Evolutionary conservation across 2,113 vertebrate species (phyloP).

Genomic region (Nymphicus hollandicus): DNA sequence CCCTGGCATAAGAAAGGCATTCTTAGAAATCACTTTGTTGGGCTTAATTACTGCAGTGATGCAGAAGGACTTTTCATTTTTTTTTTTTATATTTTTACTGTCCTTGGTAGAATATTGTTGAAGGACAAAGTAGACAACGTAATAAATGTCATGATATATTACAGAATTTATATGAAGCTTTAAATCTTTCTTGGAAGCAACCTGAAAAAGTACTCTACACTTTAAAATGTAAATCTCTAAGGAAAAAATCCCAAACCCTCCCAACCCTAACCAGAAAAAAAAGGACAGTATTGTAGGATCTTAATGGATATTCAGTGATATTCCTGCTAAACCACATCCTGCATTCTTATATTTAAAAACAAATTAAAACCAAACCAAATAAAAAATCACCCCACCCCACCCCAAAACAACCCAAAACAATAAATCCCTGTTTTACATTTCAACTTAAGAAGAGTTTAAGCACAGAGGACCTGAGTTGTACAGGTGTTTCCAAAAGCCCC

Average conservation of each 20-base stretch:
- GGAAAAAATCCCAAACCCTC: neutral
- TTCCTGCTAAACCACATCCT: neutral
- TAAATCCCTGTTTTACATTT: neutral
- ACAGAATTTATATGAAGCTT: neutral
- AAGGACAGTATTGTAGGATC: neutral
- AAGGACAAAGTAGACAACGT: neutral
- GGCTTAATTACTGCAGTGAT: conserved; percentile 21
- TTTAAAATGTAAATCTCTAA: neutral
- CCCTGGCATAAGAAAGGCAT: neutral
- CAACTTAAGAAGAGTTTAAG: neutral
- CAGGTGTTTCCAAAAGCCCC: neutral
- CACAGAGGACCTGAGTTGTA: neutral
- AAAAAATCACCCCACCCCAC: fast-evolving
- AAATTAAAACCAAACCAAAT: neutral
- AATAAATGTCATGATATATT: neutral
- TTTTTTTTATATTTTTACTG: neutral
- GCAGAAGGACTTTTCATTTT: neutral
- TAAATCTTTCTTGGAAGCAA: neutral
- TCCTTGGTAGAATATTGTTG: neutral
- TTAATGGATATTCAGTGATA: neutral
- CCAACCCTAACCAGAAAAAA: neutral
- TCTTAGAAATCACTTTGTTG: neutral
- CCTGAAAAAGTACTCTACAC: neutral
- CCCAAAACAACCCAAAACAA: neutral
- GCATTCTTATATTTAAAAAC: neutral